A percentile compares a stretch with the other conserved stretches of the same genome.
These are phyloP conservation scores for Montipora capitata DNA, from an alignment of 92 coral and sea anemone genomes.

Conservation along the genomic window DNA sequence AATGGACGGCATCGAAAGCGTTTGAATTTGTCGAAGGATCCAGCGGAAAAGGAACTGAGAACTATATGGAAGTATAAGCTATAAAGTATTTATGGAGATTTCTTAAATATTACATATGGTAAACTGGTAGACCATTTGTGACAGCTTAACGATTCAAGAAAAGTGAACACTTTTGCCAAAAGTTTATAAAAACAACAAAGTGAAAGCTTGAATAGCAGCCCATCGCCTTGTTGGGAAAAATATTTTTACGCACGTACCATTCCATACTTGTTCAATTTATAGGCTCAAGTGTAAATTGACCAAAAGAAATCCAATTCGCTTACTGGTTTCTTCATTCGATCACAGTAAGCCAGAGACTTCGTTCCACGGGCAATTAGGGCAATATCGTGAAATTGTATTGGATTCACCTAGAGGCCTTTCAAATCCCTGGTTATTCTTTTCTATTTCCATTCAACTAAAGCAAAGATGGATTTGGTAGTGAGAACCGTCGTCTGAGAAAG, in stretches of 20 bases:
- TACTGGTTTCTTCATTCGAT: slow-evolving; percentile 23
- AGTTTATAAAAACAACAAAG: slow-evolving; percentile 32
- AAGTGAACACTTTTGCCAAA: slow-evolving; percentile 55
- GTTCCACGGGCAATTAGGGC: slow-evolving; percentile 14
- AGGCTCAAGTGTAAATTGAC: background rate
- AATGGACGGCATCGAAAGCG: slow-evolving; percentile 2
- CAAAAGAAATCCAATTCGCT: background rate
- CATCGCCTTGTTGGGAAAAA: slow-evolving; percentile 26
- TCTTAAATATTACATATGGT: slow-evolving; percentile 91
- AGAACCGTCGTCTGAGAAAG: slow-evolving; percentile 9
- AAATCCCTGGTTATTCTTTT: slow-evolving; percentile 21
- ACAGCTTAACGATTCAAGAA: slow-evolving; percentile 34
- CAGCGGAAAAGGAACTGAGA: slow-evolving; percentile 21
- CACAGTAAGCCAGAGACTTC: slow-evolving; percentile 6
- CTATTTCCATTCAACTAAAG: slow-evolving; percentile 19
- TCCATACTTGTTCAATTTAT: slow-evolving; percentile 34
- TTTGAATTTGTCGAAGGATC: slow-evolving; percentile 7
- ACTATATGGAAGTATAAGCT: slow-evolving; percentile 24
- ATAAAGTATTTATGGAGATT: slow-evolving; percentile 87
- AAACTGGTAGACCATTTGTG: slow-evolving; percentile 76
- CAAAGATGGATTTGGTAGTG: slow-evolving; percentile 17
- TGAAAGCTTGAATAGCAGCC: slow-evolving; percentile 16
- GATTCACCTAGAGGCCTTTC: slow-evolving; percentile 25
- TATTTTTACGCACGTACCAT: slow-evolving; percentile 30
- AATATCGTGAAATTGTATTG: slow-evolving; percentile 37